Percentiles rank a stretch among this genome's conserved stretches.
phyloP scores from a whole-genome alignment of 2,888 invertebrate genomes.

The Mechanitis messenoides region DNA sequence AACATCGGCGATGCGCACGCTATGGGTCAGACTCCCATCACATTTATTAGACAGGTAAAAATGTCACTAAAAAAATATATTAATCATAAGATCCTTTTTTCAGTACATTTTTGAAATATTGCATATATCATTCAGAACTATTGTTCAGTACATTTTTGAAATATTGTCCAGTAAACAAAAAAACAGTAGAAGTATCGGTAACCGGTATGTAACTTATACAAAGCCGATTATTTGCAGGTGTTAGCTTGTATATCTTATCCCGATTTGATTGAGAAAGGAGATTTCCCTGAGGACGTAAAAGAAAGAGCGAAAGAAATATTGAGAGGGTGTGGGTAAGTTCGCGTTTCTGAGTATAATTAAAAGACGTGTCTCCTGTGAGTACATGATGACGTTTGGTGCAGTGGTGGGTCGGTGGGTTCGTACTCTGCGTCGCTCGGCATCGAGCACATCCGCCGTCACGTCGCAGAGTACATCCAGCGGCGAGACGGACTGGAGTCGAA shows the following conservation, averaged over 20 bases:
- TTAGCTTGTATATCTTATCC: conserved; percentile 87
- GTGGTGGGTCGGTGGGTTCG: conserved; percentile 91
- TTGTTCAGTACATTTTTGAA: no score
- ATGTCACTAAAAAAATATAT: no score
- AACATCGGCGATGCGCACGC: conserved; percentile 99
- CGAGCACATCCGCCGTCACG: conserved; percentile 90
- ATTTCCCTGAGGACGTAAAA: conserved; percentile 90
- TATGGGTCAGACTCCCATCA: conserved; percentile 96
- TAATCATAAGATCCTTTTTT: no score
- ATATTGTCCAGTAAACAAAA: no score
- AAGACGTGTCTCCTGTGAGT: conserved; percentile 50
- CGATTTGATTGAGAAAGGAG: conserved; percentile 80
- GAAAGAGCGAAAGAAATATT: conserved; percentile 81
- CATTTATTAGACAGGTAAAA: conserved; percentile 92
- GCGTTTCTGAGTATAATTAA: no score
- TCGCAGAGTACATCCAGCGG: conserved; percentile 88
- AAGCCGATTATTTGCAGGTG: conserved; percentile 70
- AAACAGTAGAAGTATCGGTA: no score
- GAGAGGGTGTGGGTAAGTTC: conserved; percentile 79
- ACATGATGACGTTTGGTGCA: conserved; percentile 40
- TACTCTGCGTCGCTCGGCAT: conserved; percentile 95
- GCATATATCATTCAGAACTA: no score
- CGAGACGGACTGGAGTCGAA: conserved; percentile 87
- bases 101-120: no score
- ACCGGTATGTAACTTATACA: no score